Evolutionary conservation across 2,888 invertebrate species (phyloP).

Genomic region (Acleris sparsana): DNA sequence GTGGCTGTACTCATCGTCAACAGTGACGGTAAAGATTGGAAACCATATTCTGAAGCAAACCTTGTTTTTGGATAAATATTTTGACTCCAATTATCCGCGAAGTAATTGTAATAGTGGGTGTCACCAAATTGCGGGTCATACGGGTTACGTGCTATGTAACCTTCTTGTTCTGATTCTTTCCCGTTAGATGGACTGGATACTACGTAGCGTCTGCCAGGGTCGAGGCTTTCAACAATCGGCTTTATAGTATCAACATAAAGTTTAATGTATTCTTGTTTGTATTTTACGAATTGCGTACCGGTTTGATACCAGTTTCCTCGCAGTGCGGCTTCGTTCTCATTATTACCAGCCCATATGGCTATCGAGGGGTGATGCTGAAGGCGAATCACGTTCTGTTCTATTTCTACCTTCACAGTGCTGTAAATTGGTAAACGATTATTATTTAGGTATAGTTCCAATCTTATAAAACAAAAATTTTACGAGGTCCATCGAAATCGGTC

Average conservation of each 20-base stretch:
- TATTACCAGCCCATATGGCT: constrained; percentile 96
- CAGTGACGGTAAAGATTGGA: constrained; percentile 93
- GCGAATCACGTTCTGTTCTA: constrained; percentile 90
- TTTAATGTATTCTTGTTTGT: constrained; percentile 90
- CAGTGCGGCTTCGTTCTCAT: constrained; percentile 97
- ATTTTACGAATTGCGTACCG: constrained; percentile 72
- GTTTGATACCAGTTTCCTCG: constrained; percentile 91
- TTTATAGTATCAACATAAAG: constrained; percentile 92
- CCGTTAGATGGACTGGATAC: constrained; percentile 97
- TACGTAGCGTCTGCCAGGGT: constrained; percentile 87
- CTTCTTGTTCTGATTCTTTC: constrained; percentile 86
- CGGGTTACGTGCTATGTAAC: constrained; percentile 91
- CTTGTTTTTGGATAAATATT: constrained; percentile 90
- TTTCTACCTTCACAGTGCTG: constrained; percentile 89
- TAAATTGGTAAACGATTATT: constrained; percentile 43
- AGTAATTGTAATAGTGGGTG: constrained; percentile 95
- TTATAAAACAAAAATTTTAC: not conserved
- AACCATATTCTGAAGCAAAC: constrained; percentile 98
- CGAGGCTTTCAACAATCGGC: constrained; percentile 84
- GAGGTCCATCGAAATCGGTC: too few relatives aligned
- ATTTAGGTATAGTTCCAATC: too few relatives aligned
- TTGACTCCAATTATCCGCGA: constrained; percentile 91
- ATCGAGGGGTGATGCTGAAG: constrained; percentile 94
- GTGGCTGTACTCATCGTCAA: constrained; percentile 86
- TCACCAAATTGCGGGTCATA: constrained; percentile 93